Percentiles rank a stretch among this genome's conserved stretches.
Conservation (phyloP, 1,140 invertebrate genomes). For the Lordiphosa clarofinis region DNA sequence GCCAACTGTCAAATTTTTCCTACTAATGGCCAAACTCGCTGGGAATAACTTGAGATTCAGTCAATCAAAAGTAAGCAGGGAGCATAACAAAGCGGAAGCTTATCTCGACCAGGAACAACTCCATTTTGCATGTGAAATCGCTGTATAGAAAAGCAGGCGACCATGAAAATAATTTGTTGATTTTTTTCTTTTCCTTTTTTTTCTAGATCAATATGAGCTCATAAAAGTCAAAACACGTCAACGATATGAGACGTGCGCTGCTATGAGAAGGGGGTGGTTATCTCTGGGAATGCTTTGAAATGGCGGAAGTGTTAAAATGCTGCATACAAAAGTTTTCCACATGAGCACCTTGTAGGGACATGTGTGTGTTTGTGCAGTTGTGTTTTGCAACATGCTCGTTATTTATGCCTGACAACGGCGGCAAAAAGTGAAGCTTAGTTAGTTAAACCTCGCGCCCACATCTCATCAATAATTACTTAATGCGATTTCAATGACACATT, state of each 20-base stretch:
- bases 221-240: constrained; percentile 70
- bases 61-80: constrained; percentile 63
- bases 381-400: constrained; percentile 42
- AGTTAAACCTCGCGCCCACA: no score
- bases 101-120: constrained; percentile 37
- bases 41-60: constrained; percentile 45
- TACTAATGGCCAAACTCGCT: constrained; percentile 16
- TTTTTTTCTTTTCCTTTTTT: constrained; percentile 9
- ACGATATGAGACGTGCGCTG: constrained; percentile 10
- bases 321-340: constrained; percentile 66
- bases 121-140: constrained; percentile 49
- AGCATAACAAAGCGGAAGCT: constrained; percentile 63
- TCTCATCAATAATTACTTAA: no score
- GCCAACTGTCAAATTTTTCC: constrained; percentile 24
- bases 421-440: background rate
- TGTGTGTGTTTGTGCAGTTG: constrained; percentile 28
- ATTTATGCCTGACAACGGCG: constrained; percentile 30
- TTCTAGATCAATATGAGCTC: constrained; percentile 36
- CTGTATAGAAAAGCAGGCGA: constrained; percentile 53
- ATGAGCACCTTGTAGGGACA: constrained; percentile 37
- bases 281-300: background rate
- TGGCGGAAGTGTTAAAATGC: constrained; percentile 29
- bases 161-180: constrained; percentile 67
- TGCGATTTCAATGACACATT: no score
- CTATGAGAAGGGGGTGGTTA: no score